Evolutionary conservation across 2,888 invertebrate species (phyloP), one percentile per base, ranked within the genome.

Genomic region (Crepidodera aurea): DNA sequence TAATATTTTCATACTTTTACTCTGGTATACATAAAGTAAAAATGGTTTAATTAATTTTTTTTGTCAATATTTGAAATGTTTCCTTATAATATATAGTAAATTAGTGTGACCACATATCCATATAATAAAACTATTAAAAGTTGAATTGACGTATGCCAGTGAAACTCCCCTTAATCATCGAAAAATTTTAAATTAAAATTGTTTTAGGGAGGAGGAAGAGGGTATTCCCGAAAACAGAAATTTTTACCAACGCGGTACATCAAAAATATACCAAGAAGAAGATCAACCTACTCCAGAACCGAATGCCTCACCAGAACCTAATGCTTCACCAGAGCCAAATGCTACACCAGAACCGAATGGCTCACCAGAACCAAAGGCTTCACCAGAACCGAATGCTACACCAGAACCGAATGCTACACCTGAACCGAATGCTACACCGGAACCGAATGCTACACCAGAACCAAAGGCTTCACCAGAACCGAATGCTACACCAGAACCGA

Each of bases 251-350:
- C 82, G 19, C 18, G 1, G 39, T 16, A 6, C 2, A 22, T 22
- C 22, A 4, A 6, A 22, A 2, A 22, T 4, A 6, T 22, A 22
- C 6, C 6, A 2, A 6, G 22, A 22, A 22, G 2, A 22, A 4
- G 6, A 2, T 4, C 22, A 22, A 22, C 3, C 2, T 4, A 22
- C 22, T 4, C 22, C 34, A n/a, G 16, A 40, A 40, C 42, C 13
- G 53, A 77, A 32, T 12, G n/a, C 79, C 79, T 16, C 79, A 59
- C 79, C 72, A 18, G 61, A 74, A 60, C 71, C 51, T 70, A 72
- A 70, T 54, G 67, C 76, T 3, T 22, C 62, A 54, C 37, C 72
- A 12, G 69, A 69, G n/a, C n/a, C n/a, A n/a, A n/a, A n/a, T n/a
- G n/a, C 2, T 4, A 22, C 22, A 22, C 22, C 34, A n/a, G 16